Base-by-base conservation (phyloP, 2,797 vertebrate species). In the Typhlichthys eigenmanni region DNA sequence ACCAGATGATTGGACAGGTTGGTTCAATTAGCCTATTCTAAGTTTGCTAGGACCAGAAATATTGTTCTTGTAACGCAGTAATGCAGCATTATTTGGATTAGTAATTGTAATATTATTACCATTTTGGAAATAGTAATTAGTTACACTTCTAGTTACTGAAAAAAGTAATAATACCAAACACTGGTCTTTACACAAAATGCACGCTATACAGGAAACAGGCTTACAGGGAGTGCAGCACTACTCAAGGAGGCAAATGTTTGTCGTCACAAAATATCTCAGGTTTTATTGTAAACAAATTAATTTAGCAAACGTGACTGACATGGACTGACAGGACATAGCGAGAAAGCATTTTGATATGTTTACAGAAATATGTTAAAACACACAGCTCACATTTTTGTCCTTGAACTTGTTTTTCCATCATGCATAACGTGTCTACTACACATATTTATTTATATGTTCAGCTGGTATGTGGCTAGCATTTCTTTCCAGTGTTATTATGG, bases 201-300 rank as follows among this genome's bases (percentile, higher is more conserved):
- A 70, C 66, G 6, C 6, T 17, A n/a, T 62, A 52, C 59, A 76
- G 69, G 77, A 85, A 79, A 82, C 78, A 76, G 76, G 84, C 74
- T 66, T 55, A 63, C 29, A 1, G 72, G 16, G 63, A 79, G 71
- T 47, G 68, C 64, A 65, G 59, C 62, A 51, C 58, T 68, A 78
- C 24, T 29, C 24, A 29, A 4, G 24, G 24, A 29, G 24, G 24
- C 24, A 13, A 14, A 16, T 45, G 43, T 43, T 13, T 57, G 55
- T 43, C 69, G 55, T 67, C 64, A 55, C 55, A 34, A 72, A 78
- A 81, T 85, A 83, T 87, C 77, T 80, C 60, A 70, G 90, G 88
- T 82, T 82, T 86, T 79, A 81, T 80, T 79, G 84, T 81, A 86
- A 87, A 85, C 83, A 85, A 72, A n/a, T 81, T 79, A 75, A 92